phyloP scores from a whole-genome alignment of 2,888 invertebrate species.

The Zaprionus obscuricornis region DNA sequence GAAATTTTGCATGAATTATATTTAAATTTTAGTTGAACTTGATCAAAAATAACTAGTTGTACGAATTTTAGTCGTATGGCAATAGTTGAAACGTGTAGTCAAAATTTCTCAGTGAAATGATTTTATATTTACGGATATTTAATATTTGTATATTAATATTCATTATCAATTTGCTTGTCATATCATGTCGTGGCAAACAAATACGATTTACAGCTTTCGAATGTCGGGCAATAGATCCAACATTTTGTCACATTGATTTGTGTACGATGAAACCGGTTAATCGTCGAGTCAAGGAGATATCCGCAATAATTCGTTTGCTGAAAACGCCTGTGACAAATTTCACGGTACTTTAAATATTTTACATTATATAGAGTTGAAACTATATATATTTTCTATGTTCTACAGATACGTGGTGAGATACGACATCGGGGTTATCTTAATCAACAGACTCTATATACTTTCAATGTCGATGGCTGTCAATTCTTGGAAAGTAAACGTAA shows the following conservation, averaged over 20 bases:
- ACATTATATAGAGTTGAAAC: not conserved
- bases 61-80: no score
- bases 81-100: no score
- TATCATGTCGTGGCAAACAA: no score
- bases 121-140: no score
- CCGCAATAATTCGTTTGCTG: not conserved
- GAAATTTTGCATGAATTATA: no score
- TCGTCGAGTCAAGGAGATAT: not conserved
- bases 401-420: conserved; percentile 1
- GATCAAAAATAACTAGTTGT: no score
- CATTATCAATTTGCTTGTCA: no score
- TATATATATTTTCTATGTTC: not conserved
- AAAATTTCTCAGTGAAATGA: no score
- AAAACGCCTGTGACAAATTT: not conserved
- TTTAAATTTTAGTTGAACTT: no score
- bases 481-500: conserved; percentile 18
- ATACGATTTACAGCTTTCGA: not conserved
- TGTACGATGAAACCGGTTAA: not conserved
- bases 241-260: not conserved
- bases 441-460: not conserved
- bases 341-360: not conserved
- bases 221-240: not conserved
- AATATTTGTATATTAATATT: no score
- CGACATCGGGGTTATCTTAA: not conserved
- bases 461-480: conserved; percentile 20